Conservation (phyloP, 2,113 vertebrate genomes). For the Aspiorhynchus laticeps region DNA sequence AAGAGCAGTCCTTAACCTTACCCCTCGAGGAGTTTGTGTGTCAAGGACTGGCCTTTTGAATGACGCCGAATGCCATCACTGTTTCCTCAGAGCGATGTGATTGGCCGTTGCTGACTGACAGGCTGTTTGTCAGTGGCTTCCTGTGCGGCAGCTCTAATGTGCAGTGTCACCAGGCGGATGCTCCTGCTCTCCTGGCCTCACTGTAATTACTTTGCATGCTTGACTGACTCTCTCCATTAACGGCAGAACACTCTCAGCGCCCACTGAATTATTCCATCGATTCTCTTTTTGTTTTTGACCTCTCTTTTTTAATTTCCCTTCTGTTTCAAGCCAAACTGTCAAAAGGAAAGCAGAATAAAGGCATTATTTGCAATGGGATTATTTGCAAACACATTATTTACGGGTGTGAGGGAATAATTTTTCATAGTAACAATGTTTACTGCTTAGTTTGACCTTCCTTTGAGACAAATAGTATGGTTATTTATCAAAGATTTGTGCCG, state of each 20-base stretch:
- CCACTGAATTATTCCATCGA: conserved; percentile 50
- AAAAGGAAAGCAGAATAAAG: conserved; percentile 8
- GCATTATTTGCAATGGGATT: conserved; percentile 20
- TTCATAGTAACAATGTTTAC: background rate
- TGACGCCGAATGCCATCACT: background rate
- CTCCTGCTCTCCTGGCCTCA: conserved; percentile 19
- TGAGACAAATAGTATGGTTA: background rate
- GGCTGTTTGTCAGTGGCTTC: conserved; percentile 44
- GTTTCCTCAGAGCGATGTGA: background rate
- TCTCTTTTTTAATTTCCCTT: conserved; percentile 8
- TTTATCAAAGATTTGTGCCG: background rate
- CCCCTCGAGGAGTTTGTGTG: background rate
- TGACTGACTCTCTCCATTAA: conserved; percentile 56
- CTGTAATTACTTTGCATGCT: conserved; percentile 62
- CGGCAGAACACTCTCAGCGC: conserved; percentile 33
- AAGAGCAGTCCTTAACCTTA: background rate
- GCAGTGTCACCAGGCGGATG: conserved; percentile 43
- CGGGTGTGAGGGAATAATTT: background rate
- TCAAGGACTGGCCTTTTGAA: conserved; percentile 16
- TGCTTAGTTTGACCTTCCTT: conserved; percentile 7
- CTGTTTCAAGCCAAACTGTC: conserved; percentile 1
- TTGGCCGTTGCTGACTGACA: conserved; percentile 18
- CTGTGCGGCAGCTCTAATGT: conserved; percentile 43
- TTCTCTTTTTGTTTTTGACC: conserved; percentile 35
- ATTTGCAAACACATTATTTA: conserved; percentile 24